Base-by-base conservation (phyloP, 2,797 vertebrate genomes). In the Leptoclinus maculatus region DNA sequence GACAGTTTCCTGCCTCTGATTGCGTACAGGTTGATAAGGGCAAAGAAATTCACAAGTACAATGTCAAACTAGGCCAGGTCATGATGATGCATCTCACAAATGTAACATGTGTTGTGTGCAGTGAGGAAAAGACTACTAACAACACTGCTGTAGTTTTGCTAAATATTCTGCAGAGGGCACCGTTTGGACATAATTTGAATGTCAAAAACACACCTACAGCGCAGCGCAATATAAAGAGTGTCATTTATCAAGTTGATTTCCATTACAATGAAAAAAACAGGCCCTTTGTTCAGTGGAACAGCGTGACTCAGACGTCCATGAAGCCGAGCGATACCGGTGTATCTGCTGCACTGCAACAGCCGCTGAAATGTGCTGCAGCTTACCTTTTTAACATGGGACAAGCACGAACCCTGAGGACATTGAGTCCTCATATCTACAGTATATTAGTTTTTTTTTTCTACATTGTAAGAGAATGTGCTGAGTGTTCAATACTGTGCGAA, bases 141-240 rank as follows among this genome's bases (percentile, higher is more conserved):
- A 49, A 25, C 23, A 53, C 23, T 68, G 57, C 43, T 90, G 87
- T 62, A 88, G 70, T 90, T 79, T 23, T 63, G 32, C 36, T 39
- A 51, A 78, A 62, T 32, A 3, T 39, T 77, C 92, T 73, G 73
- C 74, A 93, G 93, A 89, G 93, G 92, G 91, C 91, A 54, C 68
- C 67, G 47, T 91, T 85, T 71, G 27, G 72, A 66, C 19, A 70
- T 39, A 3, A 17, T 74, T 21, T 53, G 10, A 58, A 32, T 29
- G 27, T 43, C 5, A 71, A 43, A 79, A 66, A 72, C 27, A 25
- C 23, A 60, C 62, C 74, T 27, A 27, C 32, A 8, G 21, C 13
- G n/a, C 7, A 47, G 36, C 32, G 62, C 16, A 27, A 16, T 5
- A 32, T 13, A n/a, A 68, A 51, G 19, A 57, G 14, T 43, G 11